Evolutionary conservation across 2,888 invertebrate genomes (phyloP), one percentile per base, ranked within the genome.

Genomic region (Andrena marginata): DNA sequence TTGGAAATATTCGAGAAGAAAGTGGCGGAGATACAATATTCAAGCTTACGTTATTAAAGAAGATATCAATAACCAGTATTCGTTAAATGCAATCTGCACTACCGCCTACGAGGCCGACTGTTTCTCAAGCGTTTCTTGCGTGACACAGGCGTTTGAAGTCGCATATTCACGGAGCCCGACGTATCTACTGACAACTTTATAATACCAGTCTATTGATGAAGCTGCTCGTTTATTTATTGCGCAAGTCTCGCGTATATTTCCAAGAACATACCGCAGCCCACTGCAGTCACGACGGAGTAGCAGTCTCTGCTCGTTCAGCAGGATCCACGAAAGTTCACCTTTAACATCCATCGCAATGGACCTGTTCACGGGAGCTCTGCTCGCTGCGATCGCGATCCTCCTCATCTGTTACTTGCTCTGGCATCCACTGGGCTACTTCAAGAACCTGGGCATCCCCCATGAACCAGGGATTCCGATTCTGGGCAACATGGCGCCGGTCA

Each of bases 401-500:
- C 10, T 74, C 10, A 0, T 71, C 16, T 85, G 78, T 8, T 56
- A 83, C 31, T 62, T 67, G 31, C 0, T 72, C 4, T 2, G 26
- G 2, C 16, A 26, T 5, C 31, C 26, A 0, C 7, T 77, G 3
- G 59, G 7, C 0, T 51, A 83, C 31, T 90, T 90, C 73, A 26
- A 85, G 2, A 23, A 77, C 2, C 31, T 54, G 3, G 87, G 82
- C 1, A 72, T 92, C 5, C 87, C 87, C 0, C 74, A 88, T 33
- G 13, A 75, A 0, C 59, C 31, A 7, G 82, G 84, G 1, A 10
- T 79, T 6, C 87, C 89, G 0, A 16, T 91, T 0, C 4, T 91
- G 0, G 90, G 90, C 1, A 87, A 88, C 59, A 83, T 89, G 84
- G 75, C 62, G 1, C 68, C 84, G 0, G n/a, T 63, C 0, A 0